Base-by-base conservation (phyloP, 2,888 invertebrate species). In the Phaedon cochleariae region DNA sequence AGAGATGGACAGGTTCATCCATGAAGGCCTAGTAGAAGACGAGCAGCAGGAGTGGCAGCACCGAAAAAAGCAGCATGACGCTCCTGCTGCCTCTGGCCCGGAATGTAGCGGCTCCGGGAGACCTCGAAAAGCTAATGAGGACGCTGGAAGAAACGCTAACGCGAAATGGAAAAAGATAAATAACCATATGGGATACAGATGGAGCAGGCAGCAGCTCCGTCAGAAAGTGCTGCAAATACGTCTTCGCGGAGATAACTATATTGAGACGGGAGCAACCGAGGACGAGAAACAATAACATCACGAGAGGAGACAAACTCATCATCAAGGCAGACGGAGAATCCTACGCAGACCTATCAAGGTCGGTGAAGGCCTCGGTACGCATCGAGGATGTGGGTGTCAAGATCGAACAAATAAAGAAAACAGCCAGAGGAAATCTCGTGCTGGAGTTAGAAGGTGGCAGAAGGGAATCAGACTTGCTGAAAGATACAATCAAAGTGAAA, bases 101-200 rank as follows among this genome's bases (percentile, higher is more conserved):
- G 7, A 53, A 34, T 20, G 49, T 12, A 10, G 53, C 29, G 31
- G 15, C 12, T 12, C 52, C 1, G 20, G 49, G 49, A 6, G 34
- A 53, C 53, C 54, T 37, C 4, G 20, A 41, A 21, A 34, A 54
- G 37, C n/a, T n/a, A n/a, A n/a, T n/a, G n/a, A n/a, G n/a, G n/a
- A n/a, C n/a, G n/a, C n/a, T n/a, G n/a, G n/a, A n/a, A n/a, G n/a
- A n/a, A n/a, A n/a, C n/a, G n/a, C n/a, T n/a, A n/a, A n/a, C n/a
- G n/a, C n/a, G n/a, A n/a, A n/a, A n/a, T 22, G 26, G 12, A 22
- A 20, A 52, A 52, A 18, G 52, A 15, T 12, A 18, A n/a, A 29
- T 15, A n/a, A n/a, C n/a, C n/a, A n/a, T n/a, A n/a, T n/a, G n/a
- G n/a, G n/a, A n/a, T n/a, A n/a, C n/a, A n/a, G n/a, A n/a, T n/a